Base-by-base conservation (phyloP, 2,113 vertebrate species). In the Lagopus muta region DNA sequence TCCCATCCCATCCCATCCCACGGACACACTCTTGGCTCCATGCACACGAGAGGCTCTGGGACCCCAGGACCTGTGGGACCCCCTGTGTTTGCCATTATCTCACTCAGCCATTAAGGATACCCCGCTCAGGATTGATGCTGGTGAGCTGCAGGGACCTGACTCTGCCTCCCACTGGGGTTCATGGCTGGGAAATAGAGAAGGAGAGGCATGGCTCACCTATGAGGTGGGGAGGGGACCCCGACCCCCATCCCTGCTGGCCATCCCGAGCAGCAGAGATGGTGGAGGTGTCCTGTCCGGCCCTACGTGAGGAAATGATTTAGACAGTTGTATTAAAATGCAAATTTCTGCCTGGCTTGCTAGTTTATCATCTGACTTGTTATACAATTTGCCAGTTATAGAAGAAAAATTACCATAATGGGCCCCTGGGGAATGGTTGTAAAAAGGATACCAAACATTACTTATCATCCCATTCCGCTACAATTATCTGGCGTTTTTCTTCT, bases 301-400 rank as follows among this genome's bases (percentile, higher is more conserved):
- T 3, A 61, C 62, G 71, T 61, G 94, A 81, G 61, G 97, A 97
- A 98, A 86, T 86, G 97, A 98, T 97, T 98, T 95, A 94, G 98
- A 98, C 98, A 97, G 96, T 97, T 98, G 97, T 97, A 98, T 98
- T 98, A 99, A 99, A 99, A 98, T 99, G 98, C 98, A 98, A 98
- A 99, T 99, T 98, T 97, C 96, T 97, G 97, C 97, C 98, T 83
- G 94, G 96, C 97, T 98, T 97, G 97, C 98, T 98, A 98, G 97
- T 98, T 98, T 98, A 98, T 98, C 98, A 98, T 98, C 97, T 64
- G 73, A 97, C 97, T 98, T 95, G 94, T 98, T 98, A 98, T 97
- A 98, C 98, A 98, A 98, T 97, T 97, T 98, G 98, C 98, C 97
- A 97, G 97, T 96, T 98, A 98, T 97, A 98, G 98, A 98, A 98